Evolutionary conservation across 53 echinoderm and acorn worm genomes (phyloP).

Genomic region (Antedon mediterranea): DNA sequence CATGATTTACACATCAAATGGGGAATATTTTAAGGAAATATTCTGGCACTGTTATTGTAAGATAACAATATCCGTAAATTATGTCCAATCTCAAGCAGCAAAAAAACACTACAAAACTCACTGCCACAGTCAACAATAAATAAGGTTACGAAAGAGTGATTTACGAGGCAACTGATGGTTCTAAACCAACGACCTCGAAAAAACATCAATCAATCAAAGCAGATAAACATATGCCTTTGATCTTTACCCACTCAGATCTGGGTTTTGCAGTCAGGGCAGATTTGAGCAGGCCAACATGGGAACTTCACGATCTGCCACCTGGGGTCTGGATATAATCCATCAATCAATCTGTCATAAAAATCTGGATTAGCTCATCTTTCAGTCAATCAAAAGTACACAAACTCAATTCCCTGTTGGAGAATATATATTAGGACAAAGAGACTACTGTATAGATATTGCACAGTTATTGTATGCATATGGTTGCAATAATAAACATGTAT

Average conservation of each 20-base stretch:
- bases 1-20: neutral
- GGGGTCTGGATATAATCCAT: neutral
- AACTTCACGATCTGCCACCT: neutral
- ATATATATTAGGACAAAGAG: neutral
- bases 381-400: neutral
- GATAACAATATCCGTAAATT: neutral
- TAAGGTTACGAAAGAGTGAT: neutral
- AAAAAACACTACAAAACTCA: neutral
- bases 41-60: neutral
- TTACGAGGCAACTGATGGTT: neutral
- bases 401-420: neutral
- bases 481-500: no score
- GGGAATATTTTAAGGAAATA: neutral
- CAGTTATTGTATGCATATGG: neutral
- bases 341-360: neutral
- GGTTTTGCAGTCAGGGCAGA: neutral
- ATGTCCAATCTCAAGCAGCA: neutral
- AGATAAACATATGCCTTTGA: conserved; percentile 1
- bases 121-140: neutral
- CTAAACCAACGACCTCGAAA: neutral
- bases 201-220: neutral
- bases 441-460: neutral
- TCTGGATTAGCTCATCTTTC: neutral
- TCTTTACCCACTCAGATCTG: neutral
- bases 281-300: neutral